Conservation (phyloP, 1,140 invertebrate species). For the Drosophila grimshawi region DNA sequence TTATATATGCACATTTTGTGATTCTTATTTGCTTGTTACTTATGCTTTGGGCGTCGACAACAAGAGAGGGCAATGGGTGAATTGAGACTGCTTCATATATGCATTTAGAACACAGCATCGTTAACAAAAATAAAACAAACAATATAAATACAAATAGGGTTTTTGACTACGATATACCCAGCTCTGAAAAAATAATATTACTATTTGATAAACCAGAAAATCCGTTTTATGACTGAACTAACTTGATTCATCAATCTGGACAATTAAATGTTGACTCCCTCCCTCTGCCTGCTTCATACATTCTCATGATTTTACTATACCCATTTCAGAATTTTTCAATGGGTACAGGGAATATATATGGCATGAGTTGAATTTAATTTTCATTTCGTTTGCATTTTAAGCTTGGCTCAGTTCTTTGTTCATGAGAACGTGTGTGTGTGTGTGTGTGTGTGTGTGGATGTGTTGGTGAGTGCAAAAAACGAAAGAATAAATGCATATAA, state of each 20-base stretch:
- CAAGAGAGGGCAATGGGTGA: not conserved
- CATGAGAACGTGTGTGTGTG: conserved; percentile 16
- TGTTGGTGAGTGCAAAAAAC: conserved; percentile 22
- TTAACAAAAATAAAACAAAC: conserved; percentile 33
- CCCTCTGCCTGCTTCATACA: not conserved
- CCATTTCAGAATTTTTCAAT: not conserved
- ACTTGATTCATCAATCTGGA: too few species aligned
- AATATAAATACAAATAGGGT: not conserved
- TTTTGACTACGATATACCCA: not conserved
- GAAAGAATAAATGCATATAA: conserved; percentile 60
- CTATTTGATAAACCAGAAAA: too few species aligned
- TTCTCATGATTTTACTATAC: not conserved
- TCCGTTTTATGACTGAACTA: too few species aligned
- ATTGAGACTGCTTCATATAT: conserved; percentile 6
- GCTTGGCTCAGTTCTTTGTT: conserved; percentile 40
- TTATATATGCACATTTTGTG: conserved; percentile 74
- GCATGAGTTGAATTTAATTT: conserved; percentile 67
- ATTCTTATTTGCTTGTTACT: conserved; percentile 68
- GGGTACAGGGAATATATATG: conserved; percentile 33
- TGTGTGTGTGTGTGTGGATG: conserved; percentile 4
- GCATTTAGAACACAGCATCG: conserved; percentile 54
- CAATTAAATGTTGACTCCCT: too few species aligned
- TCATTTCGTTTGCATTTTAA: conserved; percentile 69
- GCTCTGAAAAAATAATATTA: not conserved
- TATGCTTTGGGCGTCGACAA: conserved; percentile 20